Conservation (phyloP, 2,113 vertebrate species). For the Entosphenus tridentatus region DNA sequence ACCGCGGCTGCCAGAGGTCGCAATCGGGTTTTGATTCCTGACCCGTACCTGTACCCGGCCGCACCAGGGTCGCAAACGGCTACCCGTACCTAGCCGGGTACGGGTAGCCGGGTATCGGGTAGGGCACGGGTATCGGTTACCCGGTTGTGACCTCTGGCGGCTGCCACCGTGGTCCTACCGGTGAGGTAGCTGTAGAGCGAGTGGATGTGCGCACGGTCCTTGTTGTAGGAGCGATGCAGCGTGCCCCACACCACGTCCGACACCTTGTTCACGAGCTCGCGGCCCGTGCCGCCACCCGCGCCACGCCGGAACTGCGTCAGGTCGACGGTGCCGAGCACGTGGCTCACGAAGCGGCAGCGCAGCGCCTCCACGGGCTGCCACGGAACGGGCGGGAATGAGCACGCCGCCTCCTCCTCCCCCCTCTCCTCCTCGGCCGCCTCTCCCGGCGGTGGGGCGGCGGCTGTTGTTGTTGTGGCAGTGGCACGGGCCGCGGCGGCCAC, state of each 20-base stretch:
- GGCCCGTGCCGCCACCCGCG: neutral
- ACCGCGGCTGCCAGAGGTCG: neutral
- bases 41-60: too few species aligned
- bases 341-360: neutral
- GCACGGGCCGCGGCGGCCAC: neutral
- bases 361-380: slow-evolving; percentile 1
- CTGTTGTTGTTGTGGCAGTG: neutral
- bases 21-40: too few species aligned
- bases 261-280: slow-evolving; percentile 1
- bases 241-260: slow-evolving; percentile 1
- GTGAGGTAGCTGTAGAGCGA: slow-evolving; percentile 2
- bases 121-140: too few species aligned
- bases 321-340: slow-evolving; percentile 1
- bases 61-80: too few species aligned
- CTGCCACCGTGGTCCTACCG: neutral
- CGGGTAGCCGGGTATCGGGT: neutral
- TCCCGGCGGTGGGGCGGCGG: too few species aligned
- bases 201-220: slow-evolving; percentile 4
- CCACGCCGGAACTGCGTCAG: neutral
- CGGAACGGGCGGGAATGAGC: neutral
- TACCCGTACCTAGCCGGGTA: neutral
- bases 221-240: slow-evolving; percentile 5
- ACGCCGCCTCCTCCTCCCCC: neutral
- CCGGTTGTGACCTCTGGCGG: too few species aligned
- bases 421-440: too few species aligned